phyloP scores from a whole-genome alignment of 2,888 invertebrate species.

The Drosophila conformis region DNA sequence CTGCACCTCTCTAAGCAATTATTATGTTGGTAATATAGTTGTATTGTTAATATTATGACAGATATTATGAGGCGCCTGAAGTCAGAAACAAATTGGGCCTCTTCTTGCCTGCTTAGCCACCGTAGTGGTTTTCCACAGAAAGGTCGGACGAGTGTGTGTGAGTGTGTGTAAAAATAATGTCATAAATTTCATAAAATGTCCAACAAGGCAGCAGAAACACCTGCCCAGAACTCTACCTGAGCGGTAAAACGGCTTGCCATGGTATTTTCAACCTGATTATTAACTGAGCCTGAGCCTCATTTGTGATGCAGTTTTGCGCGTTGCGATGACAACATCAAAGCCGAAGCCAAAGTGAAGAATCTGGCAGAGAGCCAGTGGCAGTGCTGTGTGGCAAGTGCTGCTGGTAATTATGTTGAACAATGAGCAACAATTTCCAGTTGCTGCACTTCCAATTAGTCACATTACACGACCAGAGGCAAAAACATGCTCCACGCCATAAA shows the following conservation, averaged over 20 bases:
- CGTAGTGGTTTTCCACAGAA: constrained; percentile 50
- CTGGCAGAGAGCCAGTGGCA: constrained; percentile 35
- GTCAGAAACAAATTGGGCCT: neutral
- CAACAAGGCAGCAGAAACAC: constrained; percentile 29
- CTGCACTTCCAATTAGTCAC: constrained; percentile 74
- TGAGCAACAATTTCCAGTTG: constrained; percentile 64
- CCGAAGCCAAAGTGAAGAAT: constrained; percentile 23
- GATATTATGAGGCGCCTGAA: constrained; percentile 33
- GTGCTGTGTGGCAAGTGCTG: constrained; percentile 43
- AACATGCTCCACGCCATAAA: constrained; percentile 65
- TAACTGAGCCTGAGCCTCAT: constrained; percentile 29
- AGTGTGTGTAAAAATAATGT: constrained; percentile 49
- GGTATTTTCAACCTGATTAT: constrained; percentile 32
- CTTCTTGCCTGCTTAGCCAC: constrained; percentile 47
- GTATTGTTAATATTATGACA: constrained; percentile 65
- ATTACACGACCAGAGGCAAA: constrained; percentile 66
- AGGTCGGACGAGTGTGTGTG: constrained; percentile 22
- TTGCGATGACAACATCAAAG: constrained; percentile 55
- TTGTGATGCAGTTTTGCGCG: constrained; percentile 48
- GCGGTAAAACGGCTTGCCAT: neutral
- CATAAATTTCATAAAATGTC: constrained; percentile 73
- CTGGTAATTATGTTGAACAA: constrained; percentile 67
- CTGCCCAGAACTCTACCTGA: constrained; percentile 46
- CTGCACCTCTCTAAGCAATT: constrained; percentile 1
- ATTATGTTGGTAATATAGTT: constrained; percentile 38